phyloP scores from a whole-genome alignment of 2,113 vertebrate species.

The Larimichthys polyactis region DNA sequence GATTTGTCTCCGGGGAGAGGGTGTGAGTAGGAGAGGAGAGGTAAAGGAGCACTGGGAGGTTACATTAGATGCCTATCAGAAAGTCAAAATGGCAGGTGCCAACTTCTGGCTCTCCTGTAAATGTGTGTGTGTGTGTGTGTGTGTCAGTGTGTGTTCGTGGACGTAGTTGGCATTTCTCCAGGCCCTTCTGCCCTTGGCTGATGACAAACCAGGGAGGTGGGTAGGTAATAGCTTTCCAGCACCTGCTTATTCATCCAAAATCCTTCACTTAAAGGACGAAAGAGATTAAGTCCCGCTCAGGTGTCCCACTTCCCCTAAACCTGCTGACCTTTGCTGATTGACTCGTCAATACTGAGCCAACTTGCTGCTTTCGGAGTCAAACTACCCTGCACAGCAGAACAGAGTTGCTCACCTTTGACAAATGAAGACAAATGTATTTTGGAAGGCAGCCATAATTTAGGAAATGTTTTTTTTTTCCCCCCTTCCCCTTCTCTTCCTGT shows the following conservation, averaged over 20 bases:
- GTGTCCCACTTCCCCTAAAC: slow-evolving; percentile 71
- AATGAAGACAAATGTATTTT: slow-evolving; percentile 79
- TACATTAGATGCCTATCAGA: slow-evolving; percentile 65
- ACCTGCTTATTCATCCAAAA: slow-evolving; percentile 82
- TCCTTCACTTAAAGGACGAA: slow-evolving; percentile 80
- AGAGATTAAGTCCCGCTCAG: slow-evolving; percentile 78
- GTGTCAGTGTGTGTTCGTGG: slow-evolving; percentile 32
- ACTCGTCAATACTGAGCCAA: slow-evolving; percentile 74
- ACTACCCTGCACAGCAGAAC: slow-evolving; percentile 56
- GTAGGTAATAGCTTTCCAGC: slow-evolving; percentile 76
- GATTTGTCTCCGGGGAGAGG: slow-evolving; percentile 67
- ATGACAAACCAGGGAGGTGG: slow-evolving; percentile 71
- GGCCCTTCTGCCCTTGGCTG: slow-evolving; percentile 76
- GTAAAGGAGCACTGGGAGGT: slow-evolving; percentile 53
- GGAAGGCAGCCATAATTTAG: slow-evolving; percentile 60
- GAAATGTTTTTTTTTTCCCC: slow-evolving; percentile 37
- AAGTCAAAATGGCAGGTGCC: slow-evolving; percentile 64
- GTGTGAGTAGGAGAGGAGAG: slow-evolving; percentile 33
- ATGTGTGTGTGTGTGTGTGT: slow-evolving; percentile 50
- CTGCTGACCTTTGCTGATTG: slow-evolving; percentile 81
- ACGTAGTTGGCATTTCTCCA: slow-evolving; percentile 71
- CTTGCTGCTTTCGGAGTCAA: slow-evolving; percentile 55
- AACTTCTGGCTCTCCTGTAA: slow-evolving; percentile 56
- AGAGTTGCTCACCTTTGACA: slow-evolving; percentile 65
- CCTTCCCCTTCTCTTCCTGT: slow-evolving; percentile 21